Evolutionary conservation across 2,797 vertebrate species (phyloP).

Genomic region (Jordanella pulchra): DNA sequence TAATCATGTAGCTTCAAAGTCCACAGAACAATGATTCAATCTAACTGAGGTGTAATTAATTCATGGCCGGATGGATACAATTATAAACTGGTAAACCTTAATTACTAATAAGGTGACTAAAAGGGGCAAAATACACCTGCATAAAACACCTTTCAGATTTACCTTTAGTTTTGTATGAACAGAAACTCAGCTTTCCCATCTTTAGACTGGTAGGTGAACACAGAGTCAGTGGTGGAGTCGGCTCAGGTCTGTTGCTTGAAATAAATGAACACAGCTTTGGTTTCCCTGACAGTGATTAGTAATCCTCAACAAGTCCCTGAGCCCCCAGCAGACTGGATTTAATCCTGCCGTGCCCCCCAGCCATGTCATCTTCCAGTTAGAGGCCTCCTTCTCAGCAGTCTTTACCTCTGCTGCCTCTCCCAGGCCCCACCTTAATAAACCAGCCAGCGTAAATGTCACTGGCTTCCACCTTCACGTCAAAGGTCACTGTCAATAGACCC

Average conservation of each 20-base stretch:
- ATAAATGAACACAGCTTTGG: slow-evolving; percentile 10
- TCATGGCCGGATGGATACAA: too few relatives aligned
- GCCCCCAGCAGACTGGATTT: slow-evolving; percentile 51
- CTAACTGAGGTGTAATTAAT: too few relatives aligned
- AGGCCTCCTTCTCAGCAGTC: slow-evolving; percentile 64
- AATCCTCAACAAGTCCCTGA: slow-evolving; percentile 44
- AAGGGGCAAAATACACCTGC: too few relatives aligned
- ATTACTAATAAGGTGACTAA: too few relatives aligned
- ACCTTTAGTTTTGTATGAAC: too few relatives aligned
- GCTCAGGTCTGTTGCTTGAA: neutral
- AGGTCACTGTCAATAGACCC: slow-evolving; percentile 81
- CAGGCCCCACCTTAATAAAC: slow-evolving; percentile 79
- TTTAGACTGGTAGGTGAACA: too few relatives aligned
- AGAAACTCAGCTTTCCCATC: too few relatives aligned
- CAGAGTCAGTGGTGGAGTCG: neutral
- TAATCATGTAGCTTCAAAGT: too few relatives aligned
- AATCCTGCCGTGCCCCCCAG: slow-evolving; percentile 64
- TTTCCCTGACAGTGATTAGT: slow-evolving; percentile 46
- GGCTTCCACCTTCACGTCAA: slow-evolving; percentile 81
- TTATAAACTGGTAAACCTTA: too few relatives aligned
- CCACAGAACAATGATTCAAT: too few relatives aligned
- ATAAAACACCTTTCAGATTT: too few relatives aligned
- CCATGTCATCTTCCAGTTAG: slow-evolving; percentile 71
- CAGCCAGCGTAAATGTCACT: slow-evolving; percentile 80
- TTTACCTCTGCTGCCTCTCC: slow-evolving; percentile 72